Evolutionary conservation across 2,888 invertebrate genomes (phyloP).

Genomic region (Lycophotia porphyrea): DNA sequence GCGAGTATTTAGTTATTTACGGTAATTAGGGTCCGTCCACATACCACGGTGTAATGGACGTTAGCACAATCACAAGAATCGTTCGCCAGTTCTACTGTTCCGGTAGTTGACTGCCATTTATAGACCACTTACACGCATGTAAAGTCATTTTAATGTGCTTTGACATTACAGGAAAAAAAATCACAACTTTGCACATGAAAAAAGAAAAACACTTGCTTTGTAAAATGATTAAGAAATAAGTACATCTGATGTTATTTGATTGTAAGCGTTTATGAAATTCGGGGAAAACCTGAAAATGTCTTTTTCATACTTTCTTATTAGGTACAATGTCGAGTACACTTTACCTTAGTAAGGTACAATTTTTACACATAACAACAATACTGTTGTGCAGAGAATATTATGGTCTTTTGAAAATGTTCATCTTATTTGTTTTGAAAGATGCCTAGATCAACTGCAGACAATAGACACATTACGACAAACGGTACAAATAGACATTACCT

Average conservation of each 20-base stretch:
- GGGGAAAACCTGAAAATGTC: not conserved
- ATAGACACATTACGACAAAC: constrained; percentile 3
- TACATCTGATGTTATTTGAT: constrained; percentile 19
- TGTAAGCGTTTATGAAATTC: constrained; percentile 23
- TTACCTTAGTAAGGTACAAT: too few species aligned
- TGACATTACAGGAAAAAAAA: constrained; percentile 42
- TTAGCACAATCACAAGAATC: constrained; percentile 61
- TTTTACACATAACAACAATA: not conserved
- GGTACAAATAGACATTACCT: constrained; percentile 13
- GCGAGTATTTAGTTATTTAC: constrained; percentile 52
- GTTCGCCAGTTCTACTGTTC: constrained; percentile 61
- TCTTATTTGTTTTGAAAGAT: not conserved
- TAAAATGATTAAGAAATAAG: constrained; percentile 26
- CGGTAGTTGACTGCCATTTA: constrained; percentile 62
- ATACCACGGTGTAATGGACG: constrained; percentile 43
- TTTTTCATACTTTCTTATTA: constrained; percentile 1
- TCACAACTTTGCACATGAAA: constrained; percentile 33
- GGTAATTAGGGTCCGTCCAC: constrained; percentile 51
- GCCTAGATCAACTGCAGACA: not conserved
- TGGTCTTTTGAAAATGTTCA: not conserved
- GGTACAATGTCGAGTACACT: too few species aligned
- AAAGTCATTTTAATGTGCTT: constrained; percentile 56
- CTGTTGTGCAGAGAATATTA: not conserved
- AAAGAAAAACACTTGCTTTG: constrained; percentile 31
- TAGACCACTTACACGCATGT: constrained; percentile 62